phyloP scores from a whole-genome alignment of 2,113 vertebrate genomes.

The Hippocampus guttulatus region DNA sequence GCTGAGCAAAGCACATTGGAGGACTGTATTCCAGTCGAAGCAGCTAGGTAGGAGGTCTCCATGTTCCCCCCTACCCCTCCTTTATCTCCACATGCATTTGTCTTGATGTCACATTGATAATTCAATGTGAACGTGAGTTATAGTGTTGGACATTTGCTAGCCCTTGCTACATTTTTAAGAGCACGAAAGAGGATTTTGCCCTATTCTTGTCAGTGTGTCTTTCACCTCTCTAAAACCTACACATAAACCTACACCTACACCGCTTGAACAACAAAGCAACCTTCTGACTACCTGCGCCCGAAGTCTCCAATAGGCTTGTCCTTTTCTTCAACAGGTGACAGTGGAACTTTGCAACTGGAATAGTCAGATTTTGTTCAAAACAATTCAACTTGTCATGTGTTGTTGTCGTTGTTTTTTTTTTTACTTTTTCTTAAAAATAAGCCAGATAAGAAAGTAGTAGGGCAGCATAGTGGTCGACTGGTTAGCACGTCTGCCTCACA shows the following conservation, averaged over 20 bases:
- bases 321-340: not conserved
- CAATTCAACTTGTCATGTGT: no score
- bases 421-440: no score
- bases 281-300: not conserved
- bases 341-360: not conserved
- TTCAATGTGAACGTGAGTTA: slow-evolving; percentile 5
- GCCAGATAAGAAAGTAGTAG: no score
- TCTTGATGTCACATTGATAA: slow-evolving; percentile 21
- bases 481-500: no score
- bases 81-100: slow-evolving; percentile 19
- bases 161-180: slow-evolving; percentile 4
- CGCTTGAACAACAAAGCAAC: not conserved
- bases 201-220: not conserved
- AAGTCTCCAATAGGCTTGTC: not conserved
- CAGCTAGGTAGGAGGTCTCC: slow-evolving; percentile 35
- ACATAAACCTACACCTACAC: not conserved
- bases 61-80: slow-evolving; percentile 12
- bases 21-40: slow-evolving; percentile 29
- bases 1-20: slow-evolving; percentile 60
- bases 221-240: no score
- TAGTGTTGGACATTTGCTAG: not conserved
- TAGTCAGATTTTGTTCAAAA: not conserved
- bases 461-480: no score
- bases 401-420: no score
- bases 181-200: not conserved